Conservation (phyloP, 2,888 invertebrate species). For the Nemurella pictetii region DNA sequence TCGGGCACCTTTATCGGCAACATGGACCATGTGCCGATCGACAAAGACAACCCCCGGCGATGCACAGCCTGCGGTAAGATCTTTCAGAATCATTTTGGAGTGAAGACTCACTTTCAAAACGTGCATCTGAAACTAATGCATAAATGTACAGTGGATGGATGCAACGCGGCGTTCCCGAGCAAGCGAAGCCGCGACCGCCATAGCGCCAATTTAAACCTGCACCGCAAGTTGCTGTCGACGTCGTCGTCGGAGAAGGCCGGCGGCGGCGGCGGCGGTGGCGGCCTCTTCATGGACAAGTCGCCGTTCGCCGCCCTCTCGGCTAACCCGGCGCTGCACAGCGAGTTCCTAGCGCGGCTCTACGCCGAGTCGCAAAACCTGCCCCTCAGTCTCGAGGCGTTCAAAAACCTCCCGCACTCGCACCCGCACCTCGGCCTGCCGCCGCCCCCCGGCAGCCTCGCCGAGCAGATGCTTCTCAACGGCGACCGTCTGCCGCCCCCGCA, state of each 20-base stretch:
- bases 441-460: constrained; percentile 54
- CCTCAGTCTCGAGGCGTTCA: constrained; percentile 66
- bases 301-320: constrained; percentile 60
- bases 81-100: constrained; percentile 90
- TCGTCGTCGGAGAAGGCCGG: constrained; percentile 59
- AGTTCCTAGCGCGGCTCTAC: constrained; percentile 76
- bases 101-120: constrained; percentile 94
- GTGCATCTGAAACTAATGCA: constrained; percentile 95
- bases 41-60: constrained; percentile 87
- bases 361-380: constrained; percentile 61
- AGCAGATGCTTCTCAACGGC: constrained; percentile 55
- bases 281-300: constrained; percentile 55
- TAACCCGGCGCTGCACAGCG: constrained; percentile 70
- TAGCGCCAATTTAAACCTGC: constrained; percentile 87
- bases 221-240: constrained; percentile 83
- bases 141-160: constrained; percentile 92
- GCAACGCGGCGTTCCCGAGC: constrained; percentile 92
- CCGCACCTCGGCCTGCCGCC: constrained; percentile 48
- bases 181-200: constrained; percentile 91
- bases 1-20: constrained; percentile 69
- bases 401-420: constrained; percentile 55
- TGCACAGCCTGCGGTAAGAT: constrained; percentile 92
- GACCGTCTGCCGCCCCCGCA: constrained; percentile 59
- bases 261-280: constrained; percentile 50
- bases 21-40: constrained; percentile 79